Base-by-base conservation (phyloP, 2,888 invertebrate genomes). In the Tigriopus californicus region DNA sequence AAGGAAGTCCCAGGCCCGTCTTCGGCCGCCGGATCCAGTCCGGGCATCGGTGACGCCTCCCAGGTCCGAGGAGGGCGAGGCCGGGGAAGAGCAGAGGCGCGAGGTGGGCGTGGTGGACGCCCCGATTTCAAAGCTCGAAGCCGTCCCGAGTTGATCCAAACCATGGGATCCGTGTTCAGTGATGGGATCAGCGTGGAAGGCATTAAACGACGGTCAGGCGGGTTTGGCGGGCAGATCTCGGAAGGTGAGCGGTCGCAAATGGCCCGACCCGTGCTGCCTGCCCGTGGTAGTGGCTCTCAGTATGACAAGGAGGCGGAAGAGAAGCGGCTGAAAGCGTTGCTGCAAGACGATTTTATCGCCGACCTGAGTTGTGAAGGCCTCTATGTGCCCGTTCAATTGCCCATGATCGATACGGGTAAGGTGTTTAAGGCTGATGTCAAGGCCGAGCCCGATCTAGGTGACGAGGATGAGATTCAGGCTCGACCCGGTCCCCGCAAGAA, bases 321-420 rank as follows among this genome's bases (percentile, higher is more conserved):
- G 46, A 44, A 42, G 25, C 15, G 33, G 20, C 15, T 56, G 6
- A 56, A 56, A 46, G 44, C 18, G n/a, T 20, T 56, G 1, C 46
- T 59, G 8, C 15, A 52, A 18, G 59, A 52, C 41, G 59, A 59
- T 25, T 59, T 59, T 41, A 59, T 59, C n/a, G 59, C 51, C 33
- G 59, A 59, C 42, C n/a, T 52, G n/a, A 59, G 52, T 24, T 13
- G 22, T 18, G 41, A 25, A 18, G 49, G 49, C 2, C 33, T 20
- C 41, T 20, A 42, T 5, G 42, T 44, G 15, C 59, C 59, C 25
- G 25, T 59, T n/a, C 59, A 59, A 33, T 25, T 59, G 8, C 59
- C 59, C 6, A 59, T 59, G 59, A 53, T 52, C 18, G 25, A 59
- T 22, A 59, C 59, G 8, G 59, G 59, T 2, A 52, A 51, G 18